phyloP scores from a whole-genome alignment of 2,113 vertebrate genomes.

The Octodon degus region DNA sequence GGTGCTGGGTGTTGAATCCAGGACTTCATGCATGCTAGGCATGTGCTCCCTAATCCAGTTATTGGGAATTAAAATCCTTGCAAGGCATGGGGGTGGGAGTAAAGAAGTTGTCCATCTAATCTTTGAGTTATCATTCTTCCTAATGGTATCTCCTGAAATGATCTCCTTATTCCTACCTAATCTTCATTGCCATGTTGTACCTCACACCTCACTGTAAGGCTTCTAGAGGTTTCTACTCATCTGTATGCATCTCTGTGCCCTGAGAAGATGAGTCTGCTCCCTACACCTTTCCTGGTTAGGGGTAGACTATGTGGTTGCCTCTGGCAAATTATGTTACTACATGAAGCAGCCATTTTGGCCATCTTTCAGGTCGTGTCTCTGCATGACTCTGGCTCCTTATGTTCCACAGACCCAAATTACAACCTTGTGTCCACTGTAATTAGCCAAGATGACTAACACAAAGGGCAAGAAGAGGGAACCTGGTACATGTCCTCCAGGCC shows the following conservation, averaged over 20 bases:
- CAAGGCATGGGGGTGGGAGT: not conserved
- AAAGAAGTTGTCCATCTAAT: not conserved
- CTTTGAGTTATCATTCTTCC: not conserved
- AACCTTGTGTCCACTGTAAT: too few species aligned
- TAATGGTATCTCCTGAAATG: not conserved
- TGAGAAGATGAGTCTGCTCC: not conserved
- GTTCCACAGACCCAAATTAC: too few species aligned
- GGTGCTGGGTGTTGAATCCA: not conserved
- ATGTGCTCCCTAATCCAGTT: not conserved
- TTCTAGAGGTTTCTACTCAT: not conserved
- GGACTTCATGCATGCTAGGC: not conserved
- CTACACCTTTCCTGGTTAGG: not conserved
- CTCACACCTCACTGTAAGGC: not conserved
- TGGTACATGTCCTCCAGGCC: too few species aligned
- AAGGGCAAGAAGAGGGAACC: too few species aligned
- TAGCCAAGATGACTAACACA: too few species aligned
- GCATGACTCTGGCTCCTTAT: too few species aligned
- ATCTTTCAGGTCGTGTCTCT: too few species aligned
- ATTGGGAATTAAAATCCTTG: not conserved
- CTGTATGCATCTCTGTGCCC: not conserved
- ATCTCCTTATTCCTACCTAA: not conserved
- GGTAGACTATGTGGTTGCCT: not conserved
- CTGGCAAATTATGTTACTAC: not conserved
- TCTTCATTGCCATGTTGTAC: not conserved
- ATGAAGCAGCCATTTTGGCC: not conserved